These are phyloP conservation scores for Lepus timidus DNA, from an alignment of 2,113 vertebrate species.

Conservation along the genomic window DNA sequence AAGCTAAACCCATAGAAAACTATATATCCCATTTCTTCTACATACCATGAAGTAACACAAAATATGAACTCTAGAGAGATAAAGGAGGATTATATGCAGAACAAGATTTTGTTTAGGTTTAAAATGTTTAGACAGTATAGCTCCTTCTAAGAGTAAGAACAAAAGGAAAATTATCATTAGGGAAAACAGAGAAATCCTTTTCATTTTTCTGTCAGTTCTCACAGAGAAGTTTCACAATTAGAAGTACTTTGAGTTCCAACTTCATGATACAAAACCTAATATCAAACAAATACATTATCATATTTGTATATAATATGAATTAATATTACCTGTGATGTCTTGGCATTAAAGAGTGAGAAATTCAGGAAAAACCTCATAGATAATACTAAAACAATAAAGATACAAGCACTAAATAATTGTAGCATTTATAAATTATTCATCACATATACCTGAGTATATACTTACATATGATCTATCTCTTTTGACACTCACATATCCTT, in stretches of 20 bases:
- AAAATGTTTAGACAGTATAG: neutral
- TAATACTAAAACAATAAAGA: slow-evolving; percentile 50
- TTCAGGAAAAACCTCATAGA: neutral
- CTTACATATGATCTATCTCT: slow-evolving; percentile 29
- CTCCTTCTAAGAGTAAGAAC: neutral
- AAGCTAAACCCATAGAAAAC: neutral
- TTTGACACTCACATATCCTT: slow-evolving; percentile 30
- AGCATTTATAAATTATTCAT: neutral
- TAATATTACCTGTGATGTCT: neutral
- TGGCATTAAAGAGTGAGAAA: neutral
- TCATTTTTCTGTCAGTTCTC: neutral
- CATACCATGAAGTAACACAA: neutral
- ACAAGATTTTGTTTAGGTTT: neutral
- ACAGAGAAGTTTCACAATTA: slow-evolving; percentile 18
- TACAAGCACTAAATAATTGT: neutral
- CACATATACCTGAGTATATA: neutral
- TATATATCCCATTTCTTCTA: neutral
- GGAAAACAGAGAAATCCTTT: neutral
- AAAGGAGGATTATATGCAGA: neutral
- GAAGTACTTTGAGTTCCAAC: neutral
- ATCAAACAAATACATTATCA: slow-evolving; percentile 27
- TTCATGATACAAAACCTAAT: slow-evolving; percentile 13
- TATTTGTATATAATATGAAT: slow-evolving; percentile 15
- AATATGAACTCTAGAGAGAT: neutral
- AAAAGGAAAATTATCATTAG: neutral